Evolutionary conservation across 1,140 invertebrate genomes (phyloP), one percentile per base, ranked within the genome.

Genomic region (Neodiprion lecontei): DNA sequence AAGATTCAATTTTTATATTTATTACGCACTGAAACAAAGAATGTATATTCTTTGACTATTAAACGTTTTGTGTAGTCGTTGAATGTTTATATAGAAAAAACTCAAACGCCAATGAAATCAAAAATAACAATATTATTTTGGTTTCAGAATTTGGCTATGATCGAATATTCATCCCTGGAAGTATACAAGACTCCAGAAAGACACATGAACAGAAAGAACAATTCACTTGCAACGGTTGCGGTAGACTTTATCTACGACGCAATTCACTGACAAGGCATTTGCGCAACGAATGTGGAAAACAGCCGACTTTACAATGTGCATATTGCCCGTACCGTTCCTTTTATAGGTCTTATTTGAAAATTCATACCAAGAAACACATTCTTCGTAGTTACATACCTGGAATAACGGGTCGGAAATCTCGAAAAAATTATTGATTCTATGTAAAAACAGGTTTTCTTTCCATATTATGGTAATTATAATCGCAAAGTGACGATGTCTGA

Each of bases 241-340:
- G 84, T n/a, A 80, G 86, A 14, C 82, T 84, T 23, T 89, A 89
- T 77, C 87, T 88, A 50, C 85, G 87, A 50, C 76, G 80, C 48
- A 88, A 87, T 69, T 88, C 87, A 69, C 77, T 88, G 0, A 80
- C 79, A 17, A 75, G 87, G 47, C 87, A 88, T 72, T 73, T 86
- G 17, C 81, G 74, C 14, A 89, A 89, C 79, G 91, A 92, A 74
- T 92, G 91, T 76, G 91, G 92, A 14, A 89, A 90, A 71, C 89
- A 91, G 70, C 91, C 91, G 17, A 88, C 88, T 77, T 88, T 92
- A 75, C 89, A 90, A 61, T 93, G 92, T 80, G 85, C 87, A n/a
- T 84, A 85, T 77, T 92, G 91, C 76, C 80, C 86, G 1, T 90
- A 89, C 75, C 87, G 82, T 68, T 88, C 89, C 0, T 84, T 85